Conservation (phyloP, 2,797 vertebrate genomes). For the Macrochelys suwanniensis region DNA sequence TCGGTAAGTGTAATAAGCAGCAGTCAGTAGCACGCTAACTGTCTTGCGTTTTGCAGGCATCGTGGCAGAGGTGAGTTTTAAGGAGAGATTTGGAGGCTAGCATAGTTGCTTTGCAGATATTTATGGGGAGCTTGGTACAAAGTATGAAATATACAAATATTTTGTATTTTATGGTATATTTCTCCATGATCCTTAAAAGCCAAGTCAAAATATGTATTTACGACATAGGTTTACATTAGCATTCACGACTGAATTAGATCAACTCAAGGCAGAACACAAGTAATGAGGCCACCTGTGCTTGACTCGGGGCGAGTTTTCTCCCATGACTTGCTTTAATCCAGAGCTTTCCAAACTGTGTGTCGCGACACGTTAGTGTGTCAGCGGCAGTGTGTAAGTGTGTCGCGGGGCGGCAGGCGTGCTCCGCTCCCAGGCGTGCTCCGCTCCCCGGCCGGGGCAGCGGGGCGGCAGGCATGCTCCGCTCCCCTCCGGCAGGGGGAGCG, state of each 20-base stretch:
- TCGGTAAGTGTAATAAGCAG: too few species aligned
- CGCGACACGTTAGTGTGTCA: too few species aligned
- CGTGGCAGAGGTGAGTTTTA: not conserved
- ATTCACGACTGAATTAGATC: not conserved
- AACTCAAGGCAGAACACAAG: not conserved
- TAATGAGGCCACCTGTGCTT: fast-evolving
- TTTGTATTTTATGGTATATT: not conserved
- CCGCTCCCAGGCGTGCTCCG: too few species aligned
- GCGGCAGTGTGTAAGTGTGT: too few species aligned
- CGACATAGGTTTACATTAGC: fast-evolving
- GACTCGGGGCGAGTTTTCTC: not conserved
- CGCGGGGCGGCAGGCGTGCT: too few species aligned
- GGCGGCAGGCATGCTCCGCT: too few species aligned
- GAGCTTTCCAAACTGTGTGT: too few species aligned
- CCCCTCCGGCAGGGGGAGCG: too few species aligned
- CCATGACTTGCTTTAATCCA: not conserved
- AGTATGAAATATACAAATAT: not conserved
- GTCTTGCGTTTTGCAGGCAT: not conserved
- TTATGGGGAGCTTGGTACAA: fast-evolving
- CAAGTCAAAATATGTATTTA: not conserved
- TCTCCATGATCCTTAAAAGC: not conserved
- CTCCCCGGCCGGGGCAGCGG: too few species aligned
- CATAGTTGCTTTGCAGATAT: not conserved
- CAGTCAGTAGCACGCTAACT: not conserved
- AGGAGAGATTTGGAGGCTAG: not conserved